Base-by-base conservation (phyloP, 2,888 invertebrate species). In the Diaperis boleti region DNA sequence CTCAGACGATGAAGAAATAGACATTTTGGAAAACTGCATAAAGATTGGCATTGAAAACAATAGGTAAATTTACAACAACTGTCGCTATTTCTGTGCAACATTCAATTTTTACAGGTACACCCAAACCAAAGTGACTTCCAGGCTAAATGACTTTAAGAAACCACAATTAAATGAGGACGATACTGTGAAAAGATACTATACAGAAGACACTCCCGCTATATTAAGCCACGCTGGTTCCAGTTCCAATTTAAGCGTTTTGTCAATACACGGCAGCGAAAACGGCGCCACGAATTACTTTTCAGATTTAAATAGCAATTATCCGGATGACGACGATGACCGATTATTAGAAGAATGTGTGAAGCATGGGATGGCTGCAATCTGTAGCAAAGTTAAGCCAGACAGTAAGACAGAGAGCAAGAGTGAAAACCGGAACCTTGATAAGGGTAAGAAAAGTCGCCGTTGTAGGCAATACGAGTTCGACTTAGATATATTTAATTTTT, bases 151-250 rank as follows among this genome's bases (percentile, higher is more conserved):
- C 2, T 35, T 11, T 6, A n/a, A 2, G 11, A 26, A 26, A 5
- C 26, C 26, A 18, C 18, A 17, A 5, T 5, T 7, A 3, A 42
- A 11, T 18, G 35, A 33, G 13, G 35, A 35, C 3, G 92, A 94
- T 76, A 86, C 89, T 0, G 84, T 91, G 60, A 86, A 85, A 44
- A 89, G 90, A 13, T 96, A 94, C 81, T 92, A 87, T 78, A 95
- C 95, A 0, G 96, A 96, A 79, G 95, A 94, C 74, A 94, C 94
- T 0, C 96, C 96, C 0, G 91, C 92, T 1, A 85, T 89, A 50
- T 85, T 95, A 45, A 95, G 95, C 3, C 92, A 92, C 60, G 92
- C 92, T 1, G 94, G 94, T 52, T 94, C 95, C 37, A 87, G 92
- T 76, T 92, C 92, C 3, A 92, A 95, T 82, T 85, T 96, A 8